A percentile compares a stretch with the other conserved stretches of the same genome.
phyloP scores from a whole-genome alignment of 2,113 vertebrate species.

The Heliornis fulica region DNA sequence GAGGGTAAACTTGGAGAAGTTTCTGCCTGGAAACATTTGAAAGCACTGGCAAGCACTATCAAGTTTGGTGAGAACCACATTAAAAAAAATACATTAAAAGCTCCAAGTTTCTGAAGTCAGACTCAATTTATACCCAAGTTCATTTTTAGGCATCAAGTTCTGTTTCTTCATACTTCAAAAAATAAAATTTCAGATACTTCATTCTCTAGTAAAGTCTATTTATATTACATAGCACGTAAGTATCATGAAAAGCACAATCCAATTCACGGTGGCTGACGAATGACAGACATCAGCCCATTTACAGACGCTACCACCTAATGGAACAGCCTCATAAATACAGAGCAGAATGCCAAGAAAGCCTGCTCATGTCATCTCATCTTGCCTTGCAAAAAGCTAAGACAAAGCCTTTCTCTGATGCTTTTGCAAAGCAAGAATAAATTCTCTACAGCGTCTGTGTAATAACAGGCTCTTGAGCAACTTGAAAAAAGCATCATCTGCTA shows the following conservation, averaged over 20 bases:
- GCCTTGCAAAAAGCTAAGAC: background rate
- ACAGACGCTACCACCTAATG: background rate
- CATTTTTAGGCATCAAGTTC: background rate
- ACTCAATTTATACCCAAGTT: background rate
- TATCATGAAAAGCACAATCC: background rate
- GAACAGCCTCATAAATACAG: background rate
- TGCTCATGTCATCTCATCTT: background rate
- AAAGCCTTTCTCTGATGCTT: background rate
- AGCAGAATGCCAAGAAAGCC: background rate
- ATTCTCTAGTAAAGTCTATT: background rate
- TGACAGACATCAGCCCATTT: background rate
- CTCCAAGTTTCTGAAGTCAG: background rate
- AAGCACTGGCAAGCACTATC: background rate
- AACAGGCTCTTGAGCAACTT: background rate
- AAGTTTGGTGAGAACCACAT: background rate
- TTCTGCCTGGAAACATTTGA: background rate
- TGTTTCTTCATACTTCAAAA: background rate
- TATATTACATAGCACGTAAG: background rate
- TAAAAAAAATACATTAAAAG: background rate
- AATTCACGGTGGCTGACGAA: background rate
- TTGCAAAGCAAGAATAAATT: background rate
- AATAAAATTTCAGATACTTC: background rate
- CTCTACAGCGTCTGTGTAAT: background rate
- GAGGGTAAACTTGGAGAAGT: background rate
- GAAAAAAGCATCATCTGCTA: background rate